phyloP scores from a whole-genome alignment of 2,888 invertebrate species.

The Drosophila flavopinicola region DNA sequence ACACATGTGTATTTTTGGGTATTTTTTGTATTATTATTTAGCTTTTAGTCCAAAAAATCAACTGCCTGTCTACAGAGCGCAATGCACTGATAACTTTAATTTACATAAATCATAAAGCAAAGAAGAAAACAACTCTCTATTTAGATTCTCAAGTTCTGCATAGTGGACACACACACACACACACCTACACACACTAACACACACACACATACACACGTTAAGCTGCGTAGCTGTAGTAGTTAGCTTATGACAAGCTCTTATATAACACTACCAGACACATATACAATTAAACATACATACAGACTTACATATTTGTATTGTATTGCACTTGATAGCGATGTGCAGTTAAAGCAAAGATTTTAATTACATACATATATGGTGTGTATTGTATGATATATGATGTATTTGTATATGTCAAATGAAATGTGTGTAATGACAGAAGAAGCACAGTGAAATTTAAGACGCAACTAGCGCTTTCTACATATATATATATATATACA shows the following conservation, averaged over 20 bases:
- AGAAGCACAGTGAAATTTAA: conserved; percentile 59
- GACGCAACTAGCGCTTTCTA: conserved; percentile 57
- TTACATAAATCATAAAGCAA: conserved; percentile 49
- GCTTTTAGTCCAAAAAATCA: conserved; percentile 56
- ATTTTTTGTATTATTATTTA: conserved; percentile 41
- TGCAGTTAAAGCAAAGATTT: conserved; percentile 53
- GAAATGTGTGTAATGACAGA: conserved; percentile 32
- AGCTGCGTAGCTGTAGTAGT: conserved; percentile 63
- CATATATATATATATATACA: conserved; percentile 39
- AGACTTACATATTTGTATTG: conserved; percentile 35
- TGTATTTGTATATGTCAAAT: conserved; percentile 30
- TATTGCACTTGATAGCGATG: conserved; percentile 44
- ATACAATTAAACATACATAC: conserved; percentile 24
- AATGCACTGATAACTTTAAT: conserved; percentile 81
- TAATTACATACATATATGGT: conserved; percentile 42
- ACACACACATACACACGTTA: conserved; percentile 14
- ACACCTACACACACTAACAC: conserved; percentile 6
- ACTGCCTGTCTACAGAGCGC: conserved; percentile 79
- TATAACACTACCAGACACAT: conserved; percentile 14
- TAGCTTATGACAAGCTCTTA: conserved; percentile 49
- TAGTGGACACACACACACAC: conserved; percentile 11
- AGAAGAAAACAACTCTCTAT: conserved; percentile 23
- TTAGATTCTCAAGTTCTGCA: conserved; percentile 43
- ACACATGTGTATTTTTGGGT: conserved; percentile 15
- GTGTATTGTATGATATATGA: conserved; percentile 33